Conservation (phyloP, 2,888 invertebrate species). For the Thereva unica region DNA sequence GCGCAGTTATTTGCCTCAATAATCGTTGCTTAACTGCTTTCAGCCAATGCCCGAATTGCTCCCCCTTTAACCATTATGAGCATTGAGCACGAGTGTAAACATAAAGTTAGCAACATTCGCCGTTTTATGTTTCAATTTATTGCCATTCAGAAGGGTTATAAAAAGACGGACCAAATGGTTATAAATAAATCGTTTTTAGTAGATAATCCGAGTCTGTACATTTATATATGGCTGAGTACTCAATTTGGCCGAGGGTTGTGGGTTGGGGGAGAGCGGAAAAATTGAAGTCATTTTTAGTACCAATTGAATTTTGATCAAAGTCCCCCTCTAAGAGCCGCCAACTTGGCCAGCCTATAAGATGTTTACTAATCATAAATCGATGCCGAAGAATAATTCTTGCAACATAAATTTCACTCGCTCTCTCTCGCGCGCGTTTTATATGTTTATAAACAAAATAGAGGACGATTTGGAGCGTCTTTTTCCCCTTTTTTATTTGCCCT, state of each 20-base stretch:
- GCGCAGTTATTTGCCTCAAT: too few relatives aligned
- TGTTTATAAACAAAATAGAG: not conserved
- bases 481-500: not conserved
- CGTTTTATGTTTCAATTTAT: slow-evolving; percentile 25
- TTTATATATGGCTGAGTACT: not conserved
- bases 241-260: not conserved
- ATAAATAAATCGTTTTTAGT: slow-evolving; percentile 17
- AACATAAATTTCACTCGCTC: slow-evolving; percentile 3
- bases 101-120: slow-evolving; percentile 12
- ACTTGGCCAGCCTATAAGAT: not conserved
- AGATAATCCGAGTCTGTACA: slow-evolving; percentile 4
- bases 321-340: not conserved
- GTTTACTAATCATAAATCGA: slow-evolving; percentile 20
- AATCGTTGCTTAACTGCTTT: too few relatives aligned
- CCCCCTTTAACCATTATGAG: too few relatives aligned
- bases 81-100: slow-evolving; percentile 18
- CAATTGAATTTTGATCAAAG: slow-evolving; percentile 20
- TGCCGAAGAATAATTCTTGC: not conserved
- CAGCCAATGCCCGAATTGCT: too few relatives aligned
- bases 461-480: not conserved
- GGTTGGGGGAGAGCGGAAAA: not conserved
- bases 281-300: slow-evolving; percentile 7
- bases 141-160: slow-evolving; percentile 8
- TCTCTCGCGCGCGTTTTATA: not conserved
- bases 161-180: slow-evolving; percentile 10